Evolutionary conservation across 2,888 invertebrate species (phyloP), one percentile per base, ranked within the genome.

Genomic region (Lasiommata megera): DNA sequence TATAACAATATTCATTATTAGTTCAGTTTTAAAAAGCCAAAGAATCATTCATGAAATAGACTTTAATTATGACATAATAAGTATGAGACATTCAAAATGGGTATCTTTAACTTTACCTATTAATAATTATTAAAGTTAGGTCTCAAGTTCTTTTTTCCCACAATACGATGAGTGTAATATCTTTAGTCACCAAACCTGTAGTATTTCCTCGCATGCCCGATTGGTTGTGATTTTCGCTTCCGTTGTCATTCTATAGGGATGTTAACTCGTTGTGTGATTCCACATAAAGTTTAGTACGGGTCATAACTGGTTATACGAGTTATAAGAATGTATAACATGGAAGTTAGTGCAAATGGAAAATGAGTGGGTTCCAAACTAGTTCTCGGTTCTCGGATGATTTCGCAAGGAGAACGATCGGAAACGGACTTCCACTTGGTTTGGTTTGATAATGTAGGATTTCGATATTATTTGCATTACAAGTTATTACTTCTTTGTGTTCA

Each of bases 331-430:
- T 63, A 64, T 64, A 67, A 61, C 60, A 60, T 59, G 59, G 56
- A 60, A 57, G 52, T 60, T 63, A 61, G 61, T 60, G 61, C 63
- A 61, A 62, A 67, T 65, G 64, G 64, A 63, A 71, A 68, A 64
- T 63, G 63, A 63, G 65, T 62, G 57, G 61, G 64, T 54, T 63
- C 51, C 28, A 58, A 67, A 67, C 70, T 61, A 62, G 67, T 66
- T 68, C 57, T 59, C 59, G 46, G 61, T 55, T 56, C 59, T 64
- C 56, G 61, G 50, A 60, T 58, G 65, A 64, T 64, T 65, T 70
- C 59, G 68, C 61, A 62, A 66, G 61, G 46, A 58, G 29, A 61
- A 37, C 16, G 46, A 18, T 56, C 56, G 51, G 56, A 56, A 56
- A 52, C 52, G 56, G 52, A 52, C 51, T 46, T 46, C 44, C 51